These are phyloP conservation scores for Butorides virescens DNA, from an alignment of 2,113 vertebrate genomes.

Conservation along the genomic window DNA sequence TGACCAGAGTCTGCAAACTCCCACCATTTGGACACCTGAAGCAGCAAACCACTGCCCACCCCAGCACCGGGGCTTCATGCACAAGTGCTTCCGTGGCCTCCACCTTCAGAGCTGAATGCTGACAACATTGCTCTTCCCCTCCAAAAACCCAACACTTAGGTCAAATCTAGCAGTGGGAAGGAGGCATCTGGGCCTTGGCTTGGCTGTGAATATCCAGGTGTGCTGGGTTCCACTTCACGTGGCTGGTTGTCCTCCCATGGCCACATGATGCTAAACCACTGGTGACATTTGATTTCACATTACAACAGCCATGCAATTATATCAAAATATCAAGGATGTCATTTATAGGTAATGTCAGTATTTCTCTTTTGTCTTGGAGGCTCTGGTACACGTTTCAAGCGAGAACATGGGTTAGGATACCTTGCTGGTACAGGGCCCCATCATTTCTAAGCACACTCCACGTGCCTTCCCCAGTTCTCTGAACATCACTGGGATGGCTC, in stretches of 20 bases:
- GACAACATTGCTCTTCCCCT: not conserved
- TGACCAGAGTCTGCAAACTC: not conserved
- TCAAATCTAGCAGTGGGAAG: not conserved
- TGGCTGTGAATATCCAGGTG: not conserved
- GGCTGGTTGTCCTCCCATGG: not conserved
- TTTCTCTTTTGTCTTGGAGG: not conserved
- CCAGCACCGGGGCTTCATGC: accelerated
- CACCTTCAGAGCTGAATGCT: no score
- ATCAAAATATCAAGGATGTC: not conserved
- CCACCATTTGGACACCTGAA: not conserved
- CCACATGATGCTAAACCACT: accelerated
- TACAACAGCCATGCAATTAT: not conserved
- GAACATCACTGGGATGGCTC: not conserved
- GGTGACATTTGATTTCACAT: accelerated
- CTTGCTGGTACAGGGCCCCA: not conserved
- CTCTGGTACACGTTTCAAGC: not conserved
- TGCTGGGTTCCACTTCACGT: not conserved
- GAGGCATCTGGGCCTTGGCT: not conserved
- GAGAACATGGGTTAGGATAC: not conserved
- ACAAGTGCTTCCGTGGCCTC: accelerated
- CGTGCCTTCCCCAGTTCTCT: not conserved
- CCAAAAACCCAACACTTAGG: not conserved
- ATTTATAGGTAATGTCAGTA: not conserved
- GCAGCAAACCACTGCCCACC: not conserved
- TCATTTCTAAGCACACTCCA: accelerated